phyloP scores from a whole-genome alignment of 2,797 vertebrate genomes.

The Leptoclinus maculatus region DNA sequence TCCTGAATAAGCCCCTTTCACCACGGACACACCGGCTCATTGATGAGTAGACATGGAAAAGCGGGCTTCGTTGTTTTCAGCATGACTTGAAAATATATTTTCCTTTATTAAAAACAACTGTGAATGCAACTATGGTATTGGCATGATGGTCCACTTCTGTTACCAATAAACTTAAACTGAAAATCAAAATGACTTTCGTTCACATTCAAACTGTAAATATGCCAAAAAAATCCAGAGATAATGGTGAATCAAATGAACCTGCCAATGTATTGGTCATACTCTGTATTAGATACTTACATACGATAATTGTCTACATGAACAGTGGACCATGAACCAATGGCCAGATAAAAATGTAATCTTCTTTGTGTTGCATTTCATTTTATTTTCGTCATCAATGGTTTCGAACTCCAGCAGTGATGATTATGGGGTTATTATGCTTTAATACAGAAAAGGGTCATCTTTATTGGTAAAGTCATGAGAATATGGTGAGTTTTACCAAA shows the following conservation, averaged over 20 bases:
- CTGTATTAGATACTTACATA: too few species aligned
- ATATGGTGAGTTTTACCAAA: neutral
- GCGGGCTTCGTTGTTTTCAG: neutral
- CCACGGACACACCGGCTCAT: neutral
- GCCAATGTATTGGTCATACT: too few species aligned
- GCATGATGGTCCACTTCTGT: neutral
- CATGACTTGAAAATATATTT: neutral
- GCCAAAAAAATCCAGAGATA: neutral
- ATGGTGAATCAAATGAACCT: too few species aligned
- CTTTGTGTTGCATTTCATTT: neutral
- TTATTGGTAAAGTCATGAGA: neutral
- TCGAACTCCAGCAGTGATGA: neutral
- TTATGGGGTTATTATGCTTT: neutral
- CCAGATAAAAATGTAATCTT: too few species aligned
- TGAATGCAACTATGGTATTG: neutral
- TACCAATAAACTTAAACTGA: neutral
- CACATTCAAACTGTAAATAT: neutral
- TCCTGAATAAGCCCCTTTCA: constrained; percentile 25
- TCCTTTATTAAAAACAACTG: neutral
- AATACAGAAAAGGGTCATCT: neutral
- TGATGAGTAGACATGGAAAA: neutral
- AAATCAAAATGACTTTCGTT: neutral
- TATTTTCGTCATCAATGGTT: neutral
- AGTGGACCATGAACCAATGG: too few species aligned
- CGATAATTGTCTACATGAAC: too few species aligned